Evolutionary conservation across 2,888 invertebrate genomes (phyloP).

Genomic region (Choristoneura rosaceana): DNA sequence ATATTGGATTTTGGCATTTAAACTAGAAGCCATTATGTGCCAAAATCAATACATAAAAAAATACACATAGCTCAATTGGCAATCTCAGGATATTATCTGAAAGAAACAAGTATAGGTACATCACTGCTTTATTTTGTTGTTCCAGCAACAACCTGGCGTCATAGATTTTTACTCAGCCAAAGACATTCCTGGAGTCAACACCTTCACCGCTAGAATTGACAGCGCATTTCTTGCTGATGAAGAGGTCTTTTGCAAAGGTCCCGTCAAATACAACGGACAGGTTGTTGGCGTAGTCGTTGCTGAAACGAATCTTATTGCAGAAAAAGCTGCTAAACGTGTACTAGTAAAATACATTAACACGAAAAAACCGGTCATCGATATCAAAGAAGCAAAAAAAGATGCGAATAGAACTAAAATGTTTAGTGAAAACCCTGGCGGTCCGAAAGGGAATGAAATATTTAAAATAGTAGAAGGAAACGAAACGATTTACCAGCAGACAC

Average conservation of each 20-base stretch:
- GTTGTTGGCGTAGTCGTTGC: conserved; percentile 77
- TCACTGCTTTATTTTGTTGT: conserved; percentile 47
- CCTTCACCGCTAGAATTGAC: conserved; percentile 61
- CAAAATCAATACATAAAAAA: too few relatives aligned
- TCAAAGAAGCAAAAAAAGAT: conserved; percentile 53
- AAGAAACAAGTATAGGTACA: neutral
- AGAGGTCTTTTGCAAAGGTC: conserved; percentile 70
- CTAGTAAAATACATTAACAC: conserved; percentile 79
- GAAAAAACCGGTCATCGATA: conserved; percentile 58
- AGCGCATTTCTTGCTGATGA: conserved; percentile 52
- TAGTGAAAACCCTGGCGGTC: conserved; percentile 51
- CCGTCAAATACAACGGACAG: conserved; percentile 42
- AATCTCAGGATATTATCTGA: too few relatives aligned
- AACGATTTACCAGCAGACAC: conserved; percentile 87
- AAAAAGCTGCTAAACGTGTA: conserved; percentile 84
- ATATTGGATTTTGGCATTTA: too few relatives aligned
- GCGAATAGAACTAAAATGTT: conserved; percentile 49
- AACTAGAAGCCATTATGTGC: too few relatives aligned
- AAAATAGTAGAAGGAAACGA: conserved; percentile 81
- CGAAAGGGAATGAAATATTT: conserved; percentile 64
- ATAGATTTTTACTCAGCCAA: conserved; percentile 86
- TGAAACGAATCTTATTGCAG: conserved; percentile 78
- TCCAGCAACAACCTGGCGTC: conserved; percentile 86
- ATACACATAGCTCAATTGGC: too few relatives aligned
- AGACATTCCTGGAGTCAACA: conserved; percentile 89